Evolutionary conservation across 2,888 invertebrate species (phyloP).

Genomic region (Dolichomitus sp.): DNA sequence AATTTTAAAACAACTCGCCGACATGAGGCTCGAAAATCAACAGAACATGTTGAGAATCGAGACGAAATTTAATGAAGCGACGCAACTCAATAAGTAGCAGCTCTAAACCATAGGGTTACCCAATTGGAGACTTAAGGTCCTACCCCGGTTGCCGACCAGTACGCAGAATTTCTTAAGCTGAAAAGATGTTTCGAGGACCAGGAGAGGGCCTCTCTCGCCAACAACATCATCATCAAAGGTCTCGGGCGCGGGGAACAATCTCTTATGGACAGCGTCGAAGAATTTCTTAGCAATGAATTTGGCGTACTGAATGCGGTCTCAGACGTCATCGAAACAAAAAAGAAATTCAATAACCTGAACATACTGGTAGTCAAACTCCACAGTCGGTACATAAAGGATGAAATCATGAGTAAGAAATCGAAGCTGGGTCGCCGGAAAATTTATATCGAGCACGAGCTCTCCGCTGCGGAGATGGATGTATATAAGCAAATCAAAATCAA

Average conservation of each 20-base stretch:
- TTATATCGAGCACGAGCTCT: constrained; percentile 35
- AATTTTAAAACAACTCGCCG: no score
- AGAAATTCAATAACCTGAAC: neutral
- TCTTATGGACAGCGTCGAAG: neutral
- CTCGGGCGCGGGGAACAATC: neutral
- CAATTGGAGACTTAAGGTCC: neutral
- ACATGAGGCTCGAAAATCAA: constrained; percentile 12
- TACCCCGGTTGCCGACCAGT: neutral
- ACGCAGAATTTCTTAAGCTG: neutral
- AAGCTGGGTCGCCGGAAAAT: constrained; percentile 26
- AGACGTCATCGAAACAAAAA: neutral
- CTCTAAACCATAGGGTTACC: neutral
- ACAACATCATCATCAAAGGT: constrained; percentile 12
- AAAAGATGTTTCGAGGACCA: neutral
- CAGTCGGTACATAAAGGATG: constrained; percentile 12
- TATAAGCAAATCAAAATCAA: constrained; percentile 15
- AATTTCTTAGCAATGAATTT: neutral
- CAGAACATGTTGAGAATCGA: constrained; percentile 4
- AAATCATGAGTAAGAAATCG: constrained; percentile 28
- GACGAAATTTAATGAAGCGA: neutral
- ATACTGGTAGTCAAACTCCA: constrained; percentile 9
- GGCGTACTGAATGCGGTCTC: constrained; percentile 2
- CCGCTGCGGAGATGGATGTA: constrained; percentile 2
- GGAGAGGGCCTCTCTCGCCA: neutral
- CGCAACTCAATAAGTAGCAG: neutral